Base-by-base conservation (phyloP, 2,113 vertebrate genomes). In the Ophiodon elongatus region DNA sequence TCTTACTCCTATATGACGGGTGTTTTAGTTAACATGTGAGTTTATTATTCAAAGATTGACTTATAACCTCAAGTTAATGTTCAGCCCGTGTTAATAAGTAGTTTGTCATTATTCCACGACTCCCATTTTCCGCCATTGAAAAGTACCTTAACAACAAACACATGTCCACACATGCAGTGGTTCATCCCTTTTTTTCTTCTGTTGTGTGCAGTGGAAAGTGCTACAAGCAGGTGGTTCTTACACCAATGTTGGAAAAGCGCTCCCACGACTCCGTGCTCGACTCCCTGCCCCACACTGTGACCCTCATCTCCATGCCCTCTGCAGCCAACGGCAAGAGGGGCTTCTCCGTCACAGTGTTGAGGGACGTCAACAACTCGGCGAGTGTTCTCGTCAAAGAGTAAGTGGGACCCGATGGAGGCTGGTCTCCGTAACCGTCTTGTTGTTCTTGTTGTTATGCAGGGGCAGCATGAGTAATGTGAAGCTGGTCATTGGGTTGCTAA, bases 371-470 rank as follows among this genome's bases (percentile, higher is more conserved):
- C 77, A 96, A 96, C 6, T 95, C 94, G 11, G 96, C 96, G n/a
- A 97, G 95, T 0, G 97, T 99, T 72, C 97, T 97, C 86, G 97
- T 99, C 83, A 97, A 97, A 96, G 97, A 99, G 98, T 99, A 86
- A 98, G 98, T 98, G 85, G 75, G 41, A 62, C 39, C 37, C 27
- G 31, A 63, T 13, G 11, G 39, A 31, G 43, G 23, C n/a, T 73
- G 25, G 31, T 50, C 31, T 73, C 57, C 4, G 9, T 70, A 56
- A 7, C 41, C 31, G n/a, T 25, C 33, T 31, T 9, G 11, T 6
- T 60, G 50, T 63, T 25, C 33, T 31, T 9, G 11, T 6, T 60
- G 50, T 63, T 52, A 45, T 60, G 35, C 54, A 56, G 31, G 54
- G 72, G 69, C 45, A 41, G 52, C 31, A 64, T 82, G 85, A 85